Base-by-base conservation (phyloP, 2,113 vertebrate species). In the Lampris incognitus region DNA sequence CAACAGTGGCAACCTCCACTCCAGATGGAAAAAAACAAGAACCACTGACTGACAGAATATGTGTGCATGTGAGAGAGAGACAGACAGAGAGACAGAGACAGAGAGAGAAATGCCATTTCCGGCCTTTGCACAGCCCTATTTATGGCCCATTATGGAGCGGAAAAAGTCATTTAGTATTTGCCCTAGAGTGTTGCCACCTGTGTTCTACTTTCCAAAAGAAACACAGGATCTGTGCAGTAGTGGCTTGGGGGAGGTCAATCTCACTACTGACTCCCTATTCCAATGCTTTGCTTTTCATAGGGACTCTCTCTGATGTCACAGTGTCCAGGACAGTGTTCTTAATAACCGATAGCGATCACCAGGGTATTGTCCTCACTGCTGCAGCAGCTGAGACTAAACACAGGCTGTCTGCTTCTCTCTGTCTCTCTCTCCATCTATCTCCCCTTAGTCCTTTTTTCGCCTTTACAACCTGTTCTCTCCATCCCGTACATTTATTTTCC, bases 401-500 rank as follows among this genome's bases (percentile, higher is more conserved):
- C 66, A 79, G 67, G 67, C 4, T 3, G 56, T 74, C 70, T 52
- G 44, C 72, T 72, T 40, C 66, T 63, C 64, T 72, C 48, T 55
- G 40, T 72, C 69, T 59, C 50, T 46, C 62, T 38, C 85, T 68
- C 81, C 56, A 49, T 75, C 54, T 72, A 58, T 10, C 73, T 49
- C 67, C 72, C 65, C 50, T 76, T 77, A 77, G 51, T 82, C 90
- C 82, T 74, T 85, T 82, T 48, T 24, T 24, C 24, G 24, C 24
- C 24, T 24, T 81, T 74, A 78, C 78, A 73, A 41, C 66, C 54
- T 52, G 64, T 82, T 89, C 83, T 60, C 85, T 86, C 86, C 72
- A 86, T 83, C 85, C 78, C 72, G 77, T 74, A 69, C 48, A 39
- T 81, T 88, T 83, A 77, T 86, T 87, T 91, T 87, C 81, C 90